Conservation (phyloP, 1,140 invertebrate species). For the Atopsyche davidsoni region DNA sequence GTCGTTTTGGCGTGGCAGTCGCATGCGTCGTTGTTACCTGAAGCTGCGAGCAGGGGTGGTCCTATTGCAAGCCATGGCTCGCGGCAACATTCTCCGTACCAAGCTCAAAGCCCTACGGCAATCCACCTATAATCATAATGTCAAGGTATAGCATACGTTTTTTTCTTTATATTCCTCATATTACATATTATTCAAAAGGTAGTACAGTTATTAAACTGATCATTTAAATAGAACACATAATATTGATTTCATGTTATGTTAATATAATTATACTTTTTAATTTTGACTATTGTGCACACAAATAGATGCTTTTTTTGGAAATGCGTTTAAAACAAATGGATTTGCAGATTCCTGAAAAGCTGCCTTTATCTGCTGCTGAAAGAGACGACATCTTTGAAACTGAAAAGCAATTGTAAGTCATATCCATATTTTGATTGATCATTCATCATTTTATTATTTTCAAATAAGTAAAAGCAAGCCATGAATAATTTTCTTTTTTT, state of each 20-base stretch:
- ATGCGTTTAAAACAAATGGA: no score
- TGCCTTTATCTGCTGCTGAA: neutral
- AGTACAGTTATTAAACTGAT: neutral
- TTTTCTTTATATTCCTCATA: neutral
- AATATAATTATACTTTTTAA: neutral
- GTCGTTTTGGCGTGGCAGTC: conserved; percentile 64
- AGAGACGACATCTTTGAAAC: conserved; percentile 3
- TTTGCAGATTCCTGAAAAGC: conserved; percentile 1
- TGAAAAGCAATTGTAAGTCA: conserved; percentile 10
- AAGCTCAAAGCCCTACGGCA: conserved; percentile 30
- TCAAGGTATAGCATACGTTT: neutral
- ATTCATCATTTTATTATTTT: no score
- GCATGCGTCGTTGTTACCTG: conserved; percentile 59
- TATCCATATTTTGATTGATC: no score
- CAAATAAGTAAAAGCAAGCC: no score
- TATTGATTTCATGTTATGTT: neutral
- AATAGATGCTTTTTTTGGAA: no score
- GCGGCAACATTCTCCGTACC: conserved; percentile 51
- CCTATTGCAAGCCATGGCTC: conserved; percentile 65
- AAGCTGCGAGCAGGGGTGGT: conserved; percentile 56
- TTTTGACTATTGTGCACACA: neutral
- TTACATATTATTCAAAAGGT: neutral
- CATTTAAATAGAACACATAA: neutral
- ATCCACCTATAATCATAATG: conserved; percentile 5
- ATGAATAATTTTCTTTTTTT: conserved; percentile 27